A percentile compares a stretch with the other conserved stretches of the same genome.
Evolutionary conservation across 2,888 invertebrate species (phyloP).

Genomic region (Cetonia aurata): DNA sequence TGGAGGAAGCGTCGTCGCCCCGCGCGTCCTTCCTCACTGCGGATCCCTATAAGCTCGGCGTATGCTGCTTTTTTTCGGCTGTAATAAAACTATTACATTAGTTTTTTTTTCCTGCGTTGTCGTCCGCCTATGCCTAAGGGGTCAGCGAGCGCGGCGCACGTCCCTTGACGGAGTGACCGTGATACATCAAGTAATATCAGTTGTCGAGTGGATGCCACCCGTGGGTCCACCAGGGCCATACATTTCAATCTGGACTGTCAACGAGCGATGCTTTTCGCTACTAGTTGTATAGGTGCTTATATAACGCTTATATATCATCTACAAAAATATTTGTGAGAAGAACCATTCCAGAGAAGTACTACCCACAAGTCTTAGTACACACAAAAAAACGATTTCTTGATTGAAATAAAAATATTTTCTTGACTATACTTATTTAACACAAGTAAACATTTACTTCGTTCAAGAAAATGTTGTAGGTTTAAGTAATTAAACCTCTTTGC

Average conservation of each 20-base stretch:
- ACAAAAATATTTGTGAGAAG: no score
- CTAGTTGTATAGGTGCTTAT: conserved; percentile 3
- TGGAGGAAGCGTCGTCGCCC: neutral
- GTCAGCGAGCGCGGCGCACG: conserved; percentile 54
- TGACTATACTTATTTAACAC: no score
- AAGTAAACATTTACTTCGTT: no score
- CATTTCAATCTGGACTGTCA: conserved; percentile 67
- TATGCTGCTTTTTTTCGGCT: conserved; percentile 41
- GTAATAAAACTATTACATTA: conserved; percentile 68
- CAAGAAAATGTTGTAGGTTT: no score
- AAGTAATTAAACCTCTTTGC: no score
- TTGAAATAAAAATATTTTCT: no score
- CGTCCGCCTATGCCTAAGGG: no score
- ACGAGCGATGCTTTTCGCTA: conserved; percentile 50
- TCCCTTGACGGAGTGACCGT: conserved; percentile 66
- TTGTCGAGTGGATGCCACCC: conserved; percentile 64
- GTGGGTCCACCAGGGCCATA: conserved; percentile 64
- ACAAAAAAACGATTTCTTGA: no score
- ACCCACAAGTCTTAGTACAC: no score
- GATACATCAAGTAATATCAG: conserved; percentile 68
- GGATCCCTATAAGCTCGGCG: neutral
- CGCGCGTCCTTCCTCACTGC: neutral
- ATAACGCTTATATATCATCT: no score
- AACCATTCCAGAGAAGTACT: no score
- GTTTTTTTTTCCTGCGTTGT: conserved; percentile 62